Evolutionary conservation across 2,797 vertebrate genomes (phyloP).

Genomic region (Squalus acanthias): DNA sequence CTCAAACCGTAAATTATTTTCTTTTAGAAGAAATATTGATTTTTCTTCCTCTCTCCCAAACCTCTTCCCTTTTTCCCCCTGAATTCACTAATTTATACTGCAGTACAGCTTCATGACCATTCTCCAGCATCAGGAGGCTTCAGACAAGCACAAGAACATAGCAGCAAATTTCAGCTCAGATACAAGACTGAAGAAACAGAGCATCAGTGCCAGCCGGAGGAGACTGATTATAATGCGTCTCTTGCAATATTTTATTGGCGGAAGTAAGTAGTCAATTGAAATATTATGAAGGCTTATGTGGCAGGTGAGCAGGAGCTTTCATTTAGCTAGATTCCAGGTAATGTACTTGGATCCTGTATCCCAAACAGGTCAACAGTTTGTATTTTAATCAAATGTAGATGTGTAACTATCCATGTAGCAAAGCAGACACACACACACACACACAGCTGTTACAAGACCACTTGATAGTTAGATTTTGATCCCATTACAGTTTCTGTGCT

Average conservation of each 20-base stretch:
- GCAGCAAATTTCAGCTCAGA: no score
- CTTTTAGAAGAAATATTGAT: no score
- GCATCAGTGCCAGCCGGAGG: background rate
- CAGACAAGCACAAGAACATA: no score
- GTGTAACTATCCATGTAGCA: background rate
- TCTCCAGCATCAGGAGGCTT: no score
- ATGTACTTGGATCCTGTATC: background rate
- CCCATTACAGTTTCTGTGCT: background rate
- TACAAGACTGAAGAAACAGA: background rate
- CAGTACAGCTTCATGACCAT: no score
- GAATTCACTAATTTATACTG: no score
- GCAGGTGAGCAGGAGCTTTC: background rate
- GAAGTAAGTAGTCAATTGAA: background rate
- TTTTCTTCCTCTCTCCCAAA: no score
- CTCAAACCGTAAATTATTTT: no score
- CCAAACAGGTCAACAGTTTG: background rate
- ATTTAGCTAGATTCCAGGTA: background rate
- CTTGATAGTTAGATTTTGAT: background rate
- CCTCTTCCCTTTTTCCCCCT: no score
- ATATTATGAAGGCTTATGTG: background rate
- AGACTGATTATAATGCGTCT: background rate
- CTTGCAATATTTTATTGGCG: background rate
- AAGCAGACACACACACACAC: no score
- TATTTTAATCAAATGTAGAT: background rate
- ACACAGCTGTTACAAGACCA: no score